These are phyloP conservation scores for Lissocephala sabroskyi DNA, from an alignment of 2,888 invertebrate genomes.

Conservation along the genomic window DNA sequence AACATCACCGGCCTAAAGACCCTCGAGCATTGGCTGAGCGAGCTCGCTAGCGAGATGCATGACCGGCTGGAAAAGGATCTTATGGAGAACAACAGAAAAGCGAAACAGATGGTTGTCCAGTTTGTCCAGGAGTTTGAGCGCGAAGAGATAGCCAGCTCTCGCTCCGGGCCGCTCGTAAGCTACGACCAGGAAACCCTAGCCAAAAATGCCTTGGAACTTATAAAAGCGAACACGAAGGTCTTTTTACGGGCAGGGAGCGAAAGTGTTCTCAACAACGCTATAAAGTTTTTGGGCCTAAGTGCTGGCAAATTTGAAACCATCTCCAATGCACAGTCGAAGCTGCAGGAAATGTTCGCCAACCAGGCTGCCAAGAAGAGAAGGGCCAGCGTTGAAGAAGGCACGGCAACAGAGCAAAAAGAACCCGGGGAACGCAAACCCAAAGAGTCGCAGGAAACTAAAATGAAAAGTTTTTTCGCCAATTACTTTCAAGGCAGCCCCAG, in stretches of 20 bases:
- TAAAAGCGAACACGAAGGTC: conserved; percentile 76
- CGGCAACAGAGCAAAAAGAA: conserved; percentile 6
- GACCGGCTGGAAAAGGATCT: conserved; percentile 88
- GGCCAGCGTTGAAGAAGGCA: conserved; percentile 32
- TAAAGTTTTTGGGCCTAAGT: conserved; percentile 83
- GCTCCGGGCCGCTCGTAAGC: conserved; percentile 76
- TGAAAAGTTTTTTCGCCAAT: conserved; percentile 46
- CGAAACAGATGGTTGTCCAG: conserved; percentile 83
- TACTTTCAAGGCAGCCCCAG: conserved; percentile 32
- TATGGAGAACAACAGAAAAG: conserved; percentile 85
- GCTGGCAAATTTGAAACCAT: conserved; percentile 84
- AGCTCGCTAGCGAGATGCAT: conserved; percentile 85
- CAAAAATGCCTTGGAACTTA: conserved; percentile 78
- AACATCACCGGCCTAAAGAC: conserved; percentile 80
- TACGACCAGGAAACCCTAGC: conserved; percentile 81
- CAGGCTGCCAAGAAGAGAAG: conserved; percentile 58
- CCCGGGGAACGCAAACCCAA: conserved; percentile 25
- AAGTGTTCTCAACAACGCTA: conserved; percentile 73
- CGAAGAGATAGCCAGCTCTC: conserved; percentile 78
- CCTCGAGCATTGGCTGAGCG: conserved; percentile 85
- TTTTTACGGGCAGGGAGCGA: conserved; percentile 65
- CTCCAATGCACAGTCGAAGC: conserved; percentile 74
- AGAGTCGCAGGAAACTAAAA: conserved; percentile 32
- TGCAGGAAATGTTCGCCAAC: conserved; percentile 76
- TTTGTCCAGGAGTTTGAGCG: conserved; percentile 76